Conservation (phyloP, 2,797 vertebrate species). For the Alfaro cultratus region DNA sequence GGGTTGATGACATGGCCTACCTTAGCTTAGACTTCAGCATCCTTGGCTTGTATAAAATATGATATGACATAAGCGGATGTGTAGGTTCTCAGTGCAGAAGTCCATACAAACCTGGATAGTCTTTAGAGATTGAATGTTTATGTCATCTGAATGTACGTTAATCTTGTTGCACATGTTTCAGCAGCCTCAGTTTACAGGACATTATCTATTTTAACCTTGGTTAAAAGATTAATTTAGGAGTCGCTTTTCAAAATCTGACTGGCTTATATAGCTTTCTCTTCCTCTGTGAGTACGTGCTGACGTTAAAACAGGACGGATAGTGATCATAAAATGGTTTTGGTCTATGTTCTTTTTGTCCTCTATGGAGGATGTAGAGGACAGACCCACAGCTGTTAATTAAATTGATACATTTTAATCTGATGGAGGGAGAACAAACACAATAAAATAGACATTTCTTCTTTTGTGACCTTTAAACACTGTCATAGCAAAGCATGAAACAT, state of each 20-base stretch:
- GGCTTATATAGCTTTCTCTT: conserved; percentile 5
- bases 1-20: background rate
- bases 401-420: conserved; percentile 34
- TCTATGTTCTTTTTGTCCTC: conserved; percentile 57
- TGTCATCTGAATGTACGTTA: background rate
- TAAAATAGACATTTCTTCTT: conserved; percentile 42
- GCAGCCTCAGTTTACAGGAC: background rate
- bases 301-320: conserved; percentile 57
- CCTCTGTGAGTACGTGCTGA: background rate
- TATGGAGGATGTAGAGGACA: conserved; percentile 39
- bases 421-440: conserved; percentile 49
- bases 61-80: background rate
- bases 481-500: background rate
- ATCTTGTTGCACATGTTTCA: background rate
- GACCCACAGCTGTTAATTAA: conserved; percentile 67
- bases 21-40: background rate
- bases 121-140: background rate
- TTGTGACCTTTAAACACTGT: conserved; percentile 37
- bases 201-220: background rate
- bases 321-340: conserved; percentile 61
- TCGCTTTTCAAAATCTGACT: background rate
- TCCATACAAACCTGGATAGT: background rate
- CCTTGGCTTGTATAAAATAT: background rate
- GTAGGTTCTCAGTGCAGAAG: background rate
- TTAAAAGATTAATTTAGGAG: background rate